phyloP scores from a whole-genome alignment of 2,888 invertebrate species.

The Geotrupes spiniger region DNA sequence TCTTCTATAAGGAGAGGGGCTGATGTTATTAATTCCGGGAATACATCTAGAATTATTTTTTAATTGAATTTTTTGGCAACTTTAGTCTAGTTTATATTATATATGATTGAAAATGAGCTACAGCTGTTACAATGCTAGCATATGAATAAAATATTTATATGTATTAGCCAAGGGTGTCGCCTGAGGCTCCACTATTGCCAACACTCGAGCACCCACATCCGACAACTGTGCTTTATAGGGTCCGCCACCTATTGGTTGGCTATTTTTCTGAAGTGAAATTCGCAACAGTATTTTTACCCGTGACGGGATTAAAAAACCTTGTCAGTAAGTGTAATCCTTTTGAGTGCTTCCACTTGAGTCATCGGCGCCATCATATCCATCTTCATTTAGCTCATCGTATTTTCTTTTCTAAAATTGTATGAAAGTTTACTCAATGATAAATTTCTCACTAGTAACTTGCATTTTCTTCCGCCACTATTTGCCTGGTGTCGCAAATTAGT shows the following conservation, averaged over 20 bases:
- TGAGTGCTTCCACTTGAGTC: not conserved
- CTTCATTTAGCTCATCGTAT: no score
- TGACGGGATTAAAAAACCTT: not conserved
- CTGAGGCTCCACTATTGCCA: not conserved
- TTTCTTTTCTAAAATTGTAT: no score
- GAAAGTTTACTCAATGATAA: no score
- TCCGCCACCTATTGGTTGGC: not conserved
- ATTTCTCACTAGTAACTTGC: not conserved
- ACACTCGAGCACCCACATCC: not conserved
- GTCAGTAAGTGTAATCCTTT: not conserved
- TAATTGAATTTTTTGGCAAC: no score
- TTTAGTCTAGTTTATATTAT: no score
- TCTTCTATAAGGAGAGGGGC: no score
- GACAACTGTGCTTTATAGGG: not conserved
- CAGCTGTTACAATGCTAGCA: no score
- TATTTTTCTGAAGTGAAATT: not conserved
- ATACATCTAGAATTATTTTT: no score
- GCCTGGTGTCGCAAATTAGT: not conserved
- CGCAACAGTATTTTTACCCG: not conserved
- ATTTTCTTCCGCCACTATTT: not conserved
- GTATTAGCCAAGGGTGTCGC: not conserved
- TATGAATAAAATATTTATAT: no score
- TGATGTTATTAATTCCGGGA: no score
- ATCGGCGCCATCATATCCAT: not conserved
- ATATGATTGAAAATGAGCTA: no score